Conservation (phyloP, 1,140 invertebrate genomes). For the Drosophila oshimai region DNA sequence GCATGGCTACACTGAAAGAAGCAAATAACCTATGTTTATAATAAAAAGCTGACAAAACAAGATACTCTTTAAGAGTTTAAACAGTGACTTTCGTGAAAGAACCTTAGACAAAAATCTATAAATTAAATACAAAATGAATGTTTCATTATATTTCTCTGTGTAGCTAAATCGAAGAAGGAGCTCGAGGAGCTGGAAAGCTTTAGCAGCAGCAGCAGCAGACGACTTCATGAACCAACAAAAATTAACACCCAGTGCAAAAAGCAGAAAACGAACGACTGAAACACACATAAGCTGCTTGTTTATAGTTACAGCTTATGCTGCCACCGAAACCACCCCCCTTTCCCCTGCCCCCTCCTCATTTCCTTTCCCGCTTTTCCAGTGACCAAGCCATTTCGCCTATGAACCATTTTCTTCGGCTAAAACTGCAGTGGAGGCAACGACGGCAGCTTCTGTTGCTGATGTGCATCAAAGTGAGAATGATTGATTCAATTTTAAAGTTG, state of each 20-base stretch:
- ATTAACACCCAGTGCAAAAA: conserved; percentile 77
- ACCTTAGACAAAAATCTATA: no score
- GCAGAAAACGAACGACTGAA: conserved; percentile 67
- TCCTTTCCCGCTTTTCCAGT: conserved; percentile 3
- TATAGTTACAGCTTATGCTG: conserved; percentile 80
- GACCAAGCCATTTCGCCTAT: conserved; percentile 46
- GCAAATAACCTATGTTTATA: neutral
- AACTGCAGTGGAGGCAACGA: conserved; percentile 67
- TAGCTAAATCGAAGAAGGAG: conserved; percentile 10
- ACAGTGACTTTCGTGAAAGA: no score
- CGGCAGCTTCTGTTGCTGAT: conserved; percentile 78
- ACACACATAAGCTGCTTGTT: conserved; percentile 81
- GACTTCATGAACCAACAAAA: conserved; percentile 80
- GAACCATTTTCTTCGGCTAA: conserved; percentile 65
- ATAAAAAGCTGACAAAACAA: no score
- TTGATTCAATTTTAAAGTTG: conserved; percentile 82
- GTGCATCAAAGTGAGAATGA: conserved; percentile 82
- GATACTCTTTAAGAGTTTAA: no score
- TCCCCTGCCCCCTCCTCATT: neutral
- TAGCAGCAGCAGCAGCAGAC: conserved; percentile 16
- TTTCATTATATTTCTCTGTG: neutral
- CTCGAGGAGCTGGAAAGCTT: conserved; percentile 8
- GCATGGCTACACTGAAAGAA: conserved; percentile 17
- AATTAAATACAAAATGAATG: neutral
- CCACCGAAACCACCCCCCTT: conserved; percentile 35